Evolutionary conservation across 2,888 invertebrate species (phyloP).

Genomic region (Eueremaeus valkanovi): DNA sequence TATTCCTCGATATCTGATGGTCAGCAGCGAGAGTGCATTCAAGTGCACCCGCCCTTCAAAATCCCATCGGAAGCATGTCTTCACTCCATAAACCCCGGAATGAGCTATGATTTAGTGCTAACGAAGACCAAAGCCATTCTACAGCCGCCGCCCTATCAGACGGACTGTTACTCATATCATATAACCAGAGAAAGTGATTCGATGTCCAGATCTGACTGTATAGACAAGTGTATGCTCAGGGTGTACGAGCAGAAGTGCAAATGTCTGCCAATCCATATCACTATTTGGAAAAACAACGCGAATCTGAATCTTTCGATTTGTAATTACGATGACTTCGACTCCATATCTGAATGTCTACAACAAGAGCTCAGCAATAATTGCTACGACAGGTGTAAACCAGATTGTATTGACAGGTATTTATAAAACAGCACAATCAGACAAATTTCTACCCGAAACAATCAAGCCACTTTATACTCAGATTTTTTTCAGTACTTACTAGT

Average conservation of each 20-base stretch:
- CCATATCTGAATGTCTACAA: constrained; percentile 34
- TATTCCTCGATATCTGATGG: constrained; percentile 38
- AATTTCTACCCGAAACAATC: too few species aligned
- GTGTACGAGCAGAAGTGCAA: constrained; percentile 36
- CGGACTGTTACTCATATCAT: constrained; percentile 39
- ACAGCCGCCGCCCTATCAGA: constrained; percentile 40
- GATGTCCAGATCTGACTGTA: constrained; percentile 38
- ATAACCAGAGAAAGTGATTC: constrained; percentile 6
- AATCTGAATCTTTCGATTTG: constrained; percentile 38
- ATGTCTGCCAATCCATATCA: constrained; percentile 39
- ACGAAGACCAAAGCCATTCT: constrained; percentile 40
- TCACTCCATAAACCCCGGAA: constrained; percentile 37
- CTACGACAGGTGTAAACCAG: constrained; percentile 38
- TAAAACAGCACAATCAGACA: too few species aligned
- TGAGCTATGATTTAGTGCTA: constrained; percentile 37
- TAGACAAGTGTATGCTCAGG: constrained; percentile 38
- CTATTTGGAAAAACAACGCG: constrained; percentile 26
- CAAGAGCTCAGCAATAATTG: constrained; percentile 37
- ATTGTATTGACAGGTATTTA: constrained; percentile 40
- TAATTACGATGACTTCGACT: constrained; percentile 39
- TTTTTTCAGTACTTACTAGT: too few species aligned
- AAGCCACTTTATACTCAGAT: too few species aligned
- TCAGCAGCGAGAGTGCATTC: constrained; percentile 39
- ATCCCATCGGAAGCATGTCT: constrained; percentile 39
- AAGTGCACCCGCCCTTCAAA: constrained; percentile 39